Percentiles rank a stretch among this genome's conserved stretches.
phyloP scores from a whole-genome alignment of 2,113 vertebrate species.

The Parus major region DNA sequence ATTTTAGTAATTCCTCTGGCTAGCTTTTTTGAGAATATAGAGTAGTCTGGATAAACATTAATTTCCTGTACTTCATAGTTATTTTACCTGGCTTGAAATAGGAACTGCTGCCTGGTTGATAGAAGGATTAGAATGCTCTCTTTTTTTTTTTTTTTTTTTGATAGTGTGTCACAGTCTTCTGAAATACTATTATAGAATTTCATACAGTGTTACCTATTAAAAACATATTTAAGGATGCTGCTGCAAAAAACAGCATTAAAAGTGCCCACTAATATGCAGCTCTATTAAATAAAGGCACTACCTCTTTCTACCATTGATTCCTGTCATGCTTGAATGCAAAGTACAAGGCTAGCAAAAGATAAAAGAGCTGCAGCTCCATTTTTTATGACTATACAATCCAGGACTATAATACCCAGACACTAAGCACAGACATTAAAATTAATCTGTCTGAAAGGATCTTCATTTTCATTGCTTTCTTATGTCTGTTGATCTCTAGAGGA shows the following conservation, averaged over 20 bases:
- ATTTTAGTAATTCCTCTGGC: not conserved
- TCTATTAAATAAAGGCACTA: slow-evolving; percentile 7
- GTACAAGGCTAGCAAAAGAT: slow-evolving; percentile 3
- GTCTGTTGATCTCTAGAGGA: not conserved
- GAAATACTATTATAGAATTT: not conserved
- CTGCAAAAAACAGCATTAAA: not conserved
- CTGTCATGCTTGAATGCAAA: slow-evolving; percentile 20
- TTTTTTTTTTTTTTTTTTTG: not conserved
- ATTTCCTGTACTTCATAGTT: not conserved
- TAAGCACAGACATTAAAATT: not conserved
- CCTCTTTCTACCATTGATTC: not conserved
- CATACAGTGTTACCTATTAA: not conserved
- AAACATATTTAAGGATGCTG: not conserved
- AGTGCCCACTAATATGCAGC: not conserved
- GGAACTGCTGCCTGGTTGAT: not conserved
- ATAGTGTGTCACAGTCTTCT: not conserved
- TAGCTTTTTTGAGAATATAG: not conserved
- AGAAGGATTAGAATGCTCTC: not conserved
- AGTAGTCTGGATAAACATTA: not conserved
- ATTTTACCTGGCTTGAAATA: slow-evolving; percentile 2
- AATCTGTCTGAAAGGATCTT: not conserved
- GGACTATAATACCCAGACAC: not conserved
- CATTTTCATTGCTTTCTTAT: not conserved
- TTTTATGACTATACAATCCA: not conserved
- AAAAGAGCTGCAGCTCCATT: not conserved